phyloP scores from a whole-genome alignment of 1,140 invertebrate species.

The Diorhabda carinulata region DNA sequence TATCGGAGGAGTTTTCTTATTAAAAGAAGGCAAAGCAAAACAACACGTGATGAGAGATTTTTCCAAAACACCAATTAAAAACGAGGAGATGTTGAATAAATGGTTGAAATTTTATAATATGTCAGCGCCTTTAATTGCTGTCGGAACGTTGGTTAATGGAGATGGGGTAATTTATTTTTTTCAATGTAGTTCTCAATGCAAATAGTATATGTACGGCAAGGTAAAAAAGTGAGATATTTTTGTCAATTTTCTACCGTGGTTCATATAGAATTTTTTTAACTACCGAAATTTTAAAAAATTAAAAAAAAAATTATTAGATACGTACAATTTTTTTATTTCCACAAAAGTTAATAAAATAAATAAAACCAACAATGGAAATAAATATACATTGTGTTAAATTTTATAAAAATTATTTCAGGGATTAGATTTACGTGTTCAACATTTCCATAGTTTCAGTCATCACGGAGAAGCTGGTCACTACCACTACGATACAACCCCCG shows the following conservation, averaged over 20 bases:
- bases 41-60: slow-evolving; percentile 95
- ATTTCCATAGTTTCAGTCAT: slow-evolving; percentile 89
- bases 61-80: slow-evolving; percentile 66
- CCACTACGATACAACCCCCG: slow-evolving; percentile 88
- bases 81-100: slow-evolving; percentile 68
- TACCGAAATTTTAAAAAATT: too few species aligned
- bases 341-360: too few species aligned
- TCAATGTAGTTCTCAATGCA: neutral
- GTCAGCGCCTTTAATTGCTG: slow-evolving; percentile 77
- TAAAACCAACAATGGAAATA: too few species aligned
- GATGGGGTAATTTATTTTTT: slow-evolving; percentile 50
- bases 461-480: slow-evolving; percentile 92
- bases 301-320: neutral
- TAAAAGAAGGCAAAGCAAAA: slow-evolving; percentile 77
- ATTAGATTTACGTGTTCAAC: slow-evolving; percentile 84
- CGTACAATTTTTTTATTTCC: neutral
- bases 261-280: too few species aligned
- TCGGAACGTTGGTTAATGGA: slow-evolving; percentile 83
- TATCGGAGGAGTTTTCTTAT: slow-evolving; percentile 83
- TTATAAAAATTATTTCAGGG: slow-evolving; percentile 53
- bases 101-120: slow-evolving; percentile 93
- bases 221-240: too few species aligned
- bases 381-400: neutral
- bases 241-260: too few species aligned
- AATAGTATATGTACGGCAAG: too few species aligned